Percentiles rank a stretch among this genome's conserved stretches.
Evolutionary conservation across 2,113 vertebrate genomes (phyloP).

Genomic region (Callionymus lyra): DNA sequence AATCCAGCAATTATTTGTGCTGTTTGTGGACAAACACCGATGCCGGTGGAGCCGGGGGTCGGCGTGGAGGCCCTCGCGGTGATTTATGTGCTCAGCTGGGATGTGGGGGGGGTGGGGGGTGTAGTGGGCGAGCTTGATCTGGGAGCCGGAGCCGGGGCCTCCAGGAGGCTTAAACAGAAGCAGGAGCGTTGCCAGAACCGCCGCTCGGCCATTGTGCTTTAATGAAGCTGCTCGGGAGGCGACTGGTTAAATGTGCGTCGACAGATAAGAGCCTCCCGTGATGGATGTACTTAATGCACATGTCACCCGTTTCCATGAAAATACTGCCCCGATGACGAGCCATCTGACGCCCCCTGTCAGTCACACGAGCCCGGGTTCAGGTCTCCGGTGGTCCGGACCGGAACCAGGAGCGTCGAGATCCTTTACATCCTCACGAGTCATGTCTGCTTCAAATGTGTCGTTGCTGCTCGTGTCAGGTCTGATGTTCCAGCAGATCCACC

Average conservation of each 20-base stretch:
- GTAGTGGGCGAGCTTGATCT: slow-evolving; percentile 58
- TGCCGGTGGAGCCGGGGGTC: slow-evolving; percentile 56
- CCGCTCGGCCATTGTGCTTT: slow-evolving; percentile 68
- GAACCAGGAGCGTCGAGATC: too few species aligned
- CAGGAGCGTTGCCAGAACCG: slow-evolving; percentile 67
- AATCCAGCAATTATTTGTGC: slow-evolving; percentile 51
- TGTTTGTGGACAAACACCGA: slow-evolving; percentile 53
- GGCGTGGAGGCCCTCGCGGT: slow-evolving; percentile 42
- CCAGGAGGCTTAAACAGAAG: slow-evolving; percentile 61
- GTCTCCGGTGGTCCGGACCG: too few species aligned
- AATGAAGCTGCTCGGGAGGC: slow-evolving; percentile 70
- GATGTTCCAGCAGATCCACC: too few species aligned
- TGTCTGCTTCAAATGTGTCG: too few species aligned
- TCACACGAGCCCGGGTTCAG: too few species aligned
- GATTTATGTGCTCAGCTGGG: slow-evolving; percentile 60
- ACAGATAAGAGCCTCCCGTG: slow-evolving; percentile 69
- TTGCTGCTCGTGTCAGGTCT: too few species aligned
- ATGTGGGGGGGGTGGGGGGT: slow-evolving; percentile 45
- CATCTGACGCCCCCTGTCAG: slow-evolving; percentile 19
- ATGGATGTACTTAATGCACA: slow-evolving; percentile 67
- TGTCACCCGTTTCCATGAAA: slow-evolving; percentile 62
- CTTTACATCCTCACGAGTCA: too few species aligned
- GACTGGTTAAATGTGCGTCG: slow-evolving; percentile 67
- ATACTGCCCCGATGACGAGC: slow-evolving; percentile 42
- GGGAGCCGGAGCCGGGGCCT: slow-evolving; percentile 55